Evolutionary conservation across 2,797 vertebrate species (phyloP).

Genomic region (Eupleurogrammus muticus): DNA sequence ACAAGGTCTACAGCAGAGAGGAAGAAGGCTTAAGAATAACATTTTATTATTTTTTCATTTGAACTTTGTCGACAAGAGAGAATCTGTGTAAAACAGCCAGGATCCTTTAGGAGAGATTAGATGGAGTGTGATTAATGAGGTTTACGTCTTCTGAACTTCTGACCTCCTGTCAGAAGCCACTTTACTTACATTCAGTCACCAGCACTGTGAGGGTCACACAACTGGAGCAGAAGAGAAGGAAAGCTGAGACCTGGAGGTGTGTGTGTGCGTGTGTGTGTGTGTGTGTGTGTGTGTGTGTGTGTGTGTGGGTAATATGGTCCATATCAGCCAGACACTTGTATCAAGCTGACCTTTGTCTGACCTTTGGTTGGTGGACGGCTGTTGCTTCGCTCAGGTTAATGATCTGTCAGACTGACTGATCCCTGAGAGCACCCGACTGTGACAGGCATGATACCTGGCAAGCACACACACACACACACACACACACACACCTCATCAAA

Average conservation of each 20-base stretch:
- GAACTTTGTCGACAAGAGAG: too few relatives aligned
- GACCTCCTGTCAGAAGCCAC: slow-evolving; percentile 24
- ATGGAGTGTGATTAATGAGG: too few relatives aligned
- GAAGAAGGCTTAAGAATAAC: too few relatives aligned
- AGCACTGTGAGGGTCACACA: not conserved
- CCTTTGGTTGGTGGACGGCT: slow-evolving; percentile 44
- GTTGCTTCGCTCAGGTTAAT: slow-evolving; percentile 54
- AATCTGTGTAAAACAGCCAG: too few relatives aligned
- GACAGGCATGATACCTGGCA: slow-evolving; percentile 19
- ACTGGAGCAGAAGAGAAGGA: not conserved
- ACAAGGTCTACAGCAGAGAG: too few relatives aligned
- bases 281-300: not conserved
- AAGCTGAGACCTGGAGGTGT: not conserved
- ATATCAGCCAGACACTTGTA: slow-evolving; percentile 30
- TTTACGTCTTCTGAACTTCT: not conserved
- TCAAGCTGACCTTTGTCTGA: slow-evolving; percentile 61
- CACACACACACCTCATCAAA: slow-evolving; percentile 6
- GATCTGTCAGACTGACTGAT: slow-evolving; percentile 67
- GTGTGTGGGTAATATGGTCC: not conserved
- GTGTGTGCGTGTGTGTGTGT: not conserved
- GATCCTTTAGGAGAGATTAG: too few relatives aligned
- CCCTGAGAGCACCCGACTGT: slow-evolving; percentile 18
- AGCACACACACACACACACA: slow-evolving; percentile 7
- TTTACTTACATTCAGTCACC: slow-evolving; percentile 20
- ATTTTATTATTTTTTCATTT: too few relatives aligned